Evolutionary conservation across 2,113 vertebrate genomes (phyloP).

Genomic region (Chascanopsetta lugubris): DNA sequence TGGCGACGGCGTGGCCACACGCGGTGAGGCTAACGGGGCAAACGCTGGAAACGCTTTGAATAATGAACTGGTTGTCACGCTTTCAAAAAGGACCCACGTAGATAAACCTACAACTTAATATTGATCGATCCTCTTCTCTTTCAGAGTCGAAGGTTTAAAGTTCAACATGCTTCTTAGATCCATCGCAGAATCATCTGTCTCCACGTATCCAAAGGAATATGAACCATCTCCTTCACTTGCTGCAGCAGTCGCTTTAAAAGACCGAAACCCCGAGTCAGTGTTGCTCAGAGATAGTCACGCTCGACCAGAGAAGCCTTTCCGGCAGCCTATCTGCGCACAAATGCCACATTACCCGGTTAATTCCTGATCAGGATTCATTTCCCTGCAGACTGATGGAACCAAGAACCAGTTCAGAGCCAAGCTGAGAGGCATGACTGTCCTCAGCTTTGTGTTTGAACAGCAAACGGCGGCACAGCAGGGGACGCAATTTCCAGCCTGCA

Average conservation of each 20-base stretch:
- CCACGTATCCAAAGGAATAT: not conserved
- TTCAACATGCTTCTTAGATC: not conserved
- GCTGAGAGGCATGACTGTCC: constrained; percentile 65
- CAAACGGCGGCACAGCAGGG: constrained; percentile 64
- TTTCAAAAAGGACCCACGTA: too few species aligned
- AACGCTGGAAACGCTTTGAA: too few species aligned
- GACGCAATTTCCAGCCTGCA: constrained; percentile 57
- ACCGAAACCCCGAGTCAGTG: not conserved
- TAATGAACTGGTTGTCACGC: too few species aligned
- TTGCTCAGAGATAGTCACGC: not conserved
- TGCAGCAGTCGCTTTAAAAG: not conserved
- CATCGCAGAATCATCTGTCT: not conserved
- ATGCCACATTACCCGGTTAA: constrained; percentile 51
- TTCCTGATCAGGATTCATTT: constrained; percentile 55
- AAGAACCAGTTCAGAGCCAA: constrained; percentile 48
- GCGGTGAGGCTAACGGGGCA: too few species aligned
- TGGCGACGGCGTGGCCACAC: too few species aligned
- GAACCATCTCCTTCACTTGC: not conserved
- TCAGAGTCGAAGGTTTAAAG: too few species aligned
- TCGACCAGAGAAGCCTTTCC: too few species aligned
- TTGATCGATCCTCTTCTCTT: too few species aligned
- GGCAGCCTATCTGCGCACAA: constrained; percentile 10
- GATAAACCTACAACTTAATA: too few species aligned
- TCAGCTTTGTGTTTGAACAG: constrained; percentile 65
- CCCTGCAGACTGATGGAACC: constrained; percentile 49